These are phyloP conservation scores for Cyphotilapia sp. DNA, from an alignment of 2,113 vertebrate species.

Conservation along the genomic window DNA sequence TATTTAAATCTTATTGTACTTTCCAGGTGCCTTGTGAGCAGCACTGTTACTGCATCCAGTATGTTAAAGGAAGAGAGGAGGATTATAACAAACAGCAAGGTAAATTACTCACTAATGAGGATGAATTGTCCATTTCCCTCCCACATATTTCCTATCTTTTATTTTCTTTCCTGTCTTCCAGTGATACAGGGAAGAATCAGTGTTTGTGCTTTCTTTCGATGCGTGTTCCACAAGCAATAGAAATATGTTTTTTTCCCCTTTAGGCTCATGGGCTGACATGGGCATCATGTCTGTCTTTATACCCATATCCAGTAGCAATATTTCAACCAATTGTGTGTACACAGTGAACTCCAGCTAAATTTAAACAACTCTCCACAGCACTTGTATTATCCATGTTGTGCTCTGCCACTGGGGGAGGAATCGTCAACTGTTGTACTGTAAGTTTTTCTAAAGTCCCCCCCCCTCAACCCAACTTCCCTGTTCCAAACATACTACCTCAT, in stretches of 20 bases:
- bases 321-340: neutral
- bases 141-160: neutral
- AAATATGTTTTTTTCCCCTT: neutral
- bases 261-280: neutral
- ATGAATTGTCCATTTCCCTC: neutral
- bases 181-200: neutral
- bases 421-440: neutral
- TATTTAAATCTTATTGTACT: slow-evolving; percentile 32
- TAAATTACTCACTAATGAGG: slow-evolving; percentile 54
- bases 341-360: slow-evolving; percentile 22
- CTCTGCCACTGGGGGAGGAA: neutral
- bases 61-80: neutral
- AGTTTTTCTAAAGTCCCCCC: neutral
- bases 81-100: slow-evolving; percentile 40
- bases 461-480: neutral
- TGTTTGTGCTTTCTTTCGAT: slow-evolving; percentile 1
- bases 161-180: neutral
- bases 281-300: neutral
- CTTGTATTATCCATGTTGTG: slow-evolving; percentile 22
- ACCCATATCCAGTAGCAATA: neutral
- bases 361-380: slow-evolving; percentile 35
- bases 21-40: slow-evolving; percentile 12
- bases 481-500: neutral
- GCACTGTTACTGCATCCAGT: neutral
- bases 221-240: neutral